These are phyloP conservation scores for Podargus strigoides DNA, from an alignment of 2,797 vertebrate genomes.

Conservation along the genomic window DNA sequence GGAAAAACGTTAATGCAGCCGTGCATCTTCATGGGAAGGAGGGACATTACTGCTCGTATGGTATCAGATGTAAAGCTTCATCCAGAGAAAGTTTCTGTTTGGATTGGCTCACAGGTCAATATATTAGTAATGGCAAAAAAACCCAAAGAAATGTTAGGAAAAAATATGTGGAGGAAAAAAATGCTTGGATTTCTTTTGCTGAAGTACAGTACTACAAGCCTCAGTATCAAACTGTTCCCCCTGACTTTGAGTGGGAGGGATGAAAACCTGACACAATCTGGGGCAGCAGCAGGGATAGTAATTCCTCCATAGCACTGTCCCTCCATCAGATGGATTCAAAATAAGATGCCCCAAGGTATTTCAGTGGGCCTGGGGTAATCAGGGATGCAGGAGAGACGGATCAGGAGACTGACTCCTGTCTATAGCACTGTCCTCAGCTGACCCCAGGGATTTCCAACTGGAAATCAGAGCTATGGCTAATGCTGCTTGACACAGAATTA, in stretches of 20 bases:
- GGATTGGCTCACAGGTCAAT: background rate
- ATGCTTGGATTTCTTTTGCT: background rate
- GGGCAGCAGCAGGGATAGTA: background rate
- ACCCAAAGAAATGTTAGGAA: background rate
- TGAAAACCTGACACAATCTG: background rate
- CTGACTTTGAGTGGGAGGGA: background rate
- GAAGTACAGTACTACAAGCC: background rate
- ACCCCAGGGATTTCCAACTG: slow-evolving; percentile 56
- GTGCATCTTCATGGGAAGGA: background rate
- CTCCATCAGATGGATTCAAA: background rate
- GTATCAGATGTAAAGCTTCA: background rate
- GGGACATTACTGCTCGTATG: background rate
- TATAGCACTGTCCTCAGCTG: slow-evolving; percentile 25
- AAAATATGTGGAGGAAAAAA: background rate
- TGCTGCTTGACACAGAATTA: slow-evolving; percentile 65
- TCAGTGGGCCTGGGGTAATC: background rate
- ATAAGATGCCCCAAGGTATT: background rate
- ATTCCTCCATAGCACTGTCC: background rate
- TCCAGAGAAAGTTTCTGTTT: background rate
- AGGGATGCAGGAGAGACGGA: background rate
- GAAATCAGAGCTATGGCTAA: slow-evolving; percentile 60
- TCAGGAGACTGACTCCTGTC: background rate
- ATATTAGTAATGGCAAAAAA: background rate
- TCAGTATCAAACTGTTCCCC: background rate
- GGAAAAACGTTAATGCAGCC: background rate